Conservation (phyloP, 37 sponge, comb jelly and placozoan genomes). For the Geodia barretti region DNA sequence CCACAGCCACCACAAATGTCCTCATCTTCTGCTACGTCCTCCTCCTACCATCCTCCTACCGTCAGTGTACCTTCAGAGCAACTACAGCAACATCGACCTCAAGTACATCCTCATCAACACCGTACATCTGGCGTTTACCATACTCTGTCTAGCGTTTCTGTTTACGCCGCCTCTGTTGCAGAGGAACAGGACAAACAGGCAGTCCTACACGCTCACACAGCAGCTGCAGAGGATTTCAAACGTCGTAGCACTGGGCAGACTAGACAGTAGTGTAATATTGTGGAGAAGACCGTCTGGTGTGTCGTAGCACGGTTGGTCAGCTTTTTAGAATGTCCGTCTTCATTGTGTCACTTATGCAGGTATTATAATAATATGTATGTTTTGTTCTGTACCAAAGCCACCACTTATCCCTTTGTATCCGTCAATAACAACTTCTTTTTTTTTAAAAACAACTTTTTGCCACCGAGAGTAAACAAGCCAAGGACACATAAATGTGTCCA, state of each 20-base stretch:
- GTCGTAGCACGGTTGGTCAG: too few relatives aligned
- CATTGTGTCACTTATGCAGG: too few relatives aligned
- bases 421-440: too few relatives aligned
- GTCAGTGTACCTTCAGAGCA: not conserved
- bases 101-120: not conserved
- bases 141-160: not conserved
- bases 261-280: not conserved
- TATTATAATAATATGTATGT: too few relatives aligned
- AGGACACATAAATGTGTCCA: too few relatives aligned
- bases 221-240: not conserved
- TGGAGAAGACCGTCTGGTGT: too few relatives aligned
- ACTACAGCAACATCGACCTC: not conserved
- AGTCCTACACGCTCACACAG: not conserved
- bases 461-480: too few relatives aligned
- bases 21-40: not conserved
- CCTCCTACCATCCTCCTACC: not conserved
- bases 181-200: not conserved
- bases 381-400: too few relatives aligned
- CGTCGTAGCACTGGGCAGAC: not conserved
- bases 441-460: too few relatives aligned
- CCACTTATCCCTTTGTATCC: too few relatives aligned
- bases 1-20: not conserved
- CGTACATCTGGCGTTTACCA: not conserved
- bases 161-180: not conserved
- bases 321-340: too few relatives aligned